Evolutionary conservation across 2,888 invertebrate species (phyloP).

Genomic region (Parascotia fuliginaria): DNA sequence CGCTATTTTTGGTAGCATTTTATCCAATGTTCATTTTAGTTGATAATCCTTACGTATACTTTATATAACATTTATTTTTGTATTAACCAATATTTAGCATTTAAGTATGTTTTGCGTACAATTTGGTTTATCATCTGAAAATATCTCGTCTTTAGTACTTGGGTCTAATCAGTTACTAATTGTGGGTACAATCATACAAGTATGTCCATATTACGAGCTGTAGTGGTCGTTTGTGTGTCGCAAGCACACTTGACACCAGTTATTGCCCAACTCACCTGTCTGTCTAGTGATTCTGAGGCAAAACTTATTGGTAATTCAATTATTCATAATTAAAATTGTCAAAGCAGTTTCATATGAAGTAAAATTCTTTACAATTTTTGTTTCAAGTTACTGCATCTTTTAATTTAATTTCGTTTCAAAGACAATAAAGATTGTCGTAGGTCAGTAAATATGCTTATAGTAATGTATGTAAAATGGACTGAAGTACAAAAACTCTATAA

Average conservation of each 20-base stretch:
- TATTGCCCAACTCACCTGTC: slow-evolving; percentile 57
- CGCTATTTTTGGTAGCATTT: too few species aligned
- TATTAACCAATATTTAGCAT: too few species aligned
- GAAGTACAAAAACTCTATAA: too few species aligned
- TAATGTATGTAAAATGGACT: too few species aligned
- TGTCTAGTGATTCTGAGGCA: slow-evolving; percentile 45
- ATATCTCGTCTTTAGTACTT: not conserved
- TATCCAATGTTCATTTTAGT: too few species aligned
- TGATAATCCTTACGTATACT: too few species aligned
- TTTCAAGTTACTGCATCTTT: too few species aligned
- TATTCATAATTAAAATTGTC: not conserved
- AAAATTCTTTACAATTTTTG: not conserved
- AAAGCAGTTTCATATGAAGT: not conserved
- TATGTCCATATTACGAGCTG: slow-evolving; percentile 42
- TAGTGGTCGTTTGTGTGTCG: slow-evolving; percentile 39
- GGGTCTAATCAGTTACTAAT: slow-evolving; percentile 29
- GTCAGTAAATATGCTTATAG: too few species aligned
- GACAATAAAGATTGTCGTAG: too few species aligned
- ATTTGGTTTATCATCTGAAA: not conserved
- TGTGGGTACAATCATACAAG: slow-evolving; percentile 38
- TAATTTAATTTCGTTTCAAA: too few species aligned
- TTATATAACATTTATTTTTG: too few species aligned
- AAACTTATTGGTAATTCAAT: slow-evolving; percentile 34
- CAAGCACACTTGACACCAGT: slow-evolving; percentile 51
- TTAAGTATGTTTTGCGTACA: not conserved